Evolutionary conservation across 2,797 vertebrate species (phyloP).

Genomic region (Heteromormyrus szaboi): DNA sequence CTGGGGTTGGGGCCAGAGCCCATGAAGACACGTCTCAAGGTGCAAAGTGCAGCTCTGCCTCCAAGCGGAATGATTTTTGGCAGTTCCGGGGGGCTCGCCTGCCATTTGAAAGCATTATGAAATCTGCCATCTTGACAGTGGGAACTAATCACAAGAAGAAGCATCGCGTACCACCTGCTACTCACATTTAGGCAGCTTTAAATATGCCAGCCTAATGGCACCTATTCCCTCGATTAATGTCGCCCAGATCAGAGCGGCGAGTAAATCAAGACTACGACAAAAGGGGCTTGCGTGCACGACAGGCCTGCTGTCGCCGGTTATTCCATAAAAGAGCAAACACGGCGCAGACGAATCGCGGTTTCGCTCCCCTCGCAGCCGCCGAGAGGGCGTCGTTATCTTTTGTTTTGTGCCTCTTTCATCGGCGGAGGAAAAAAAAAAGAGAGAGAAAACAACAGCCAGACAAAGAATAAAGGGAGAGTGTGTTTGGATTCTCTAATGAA

Average conservation of each 20-base stretch:
- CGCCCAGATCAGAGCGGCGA: slow-evolving; percentile 24
- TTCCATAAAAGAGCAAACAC: slow-evolving; percentile 43
- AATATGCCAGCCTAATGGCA: slow-evolving; percentile 60
- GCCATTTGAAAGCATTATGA: slow-evolving; percentile 67
- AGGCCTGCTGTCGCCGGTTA: slow-evolving; percentile 38
- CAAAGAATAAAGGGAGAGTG: neutral
- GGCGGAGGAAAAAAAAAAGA: neutral
- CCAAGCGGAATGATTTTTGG: slow-evolving; percentile 52
- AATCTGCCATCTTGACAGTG: slow-evolving; percentile 64
- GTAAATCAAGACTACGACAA: slow-evolving; percentile 31
- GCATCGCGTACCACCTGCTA: slow-evolving; percentile 68
- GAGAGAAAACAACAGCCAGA: neutral
- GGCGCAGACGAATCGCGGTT: slow-evolving; percentile 41
- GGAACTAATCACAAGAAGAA: slow-evolving; percentile 66
- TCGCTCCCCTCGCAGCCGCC: slow-evolving; percentile 16
- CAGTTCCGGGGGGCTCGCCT: slow-evolving; percentile 55
- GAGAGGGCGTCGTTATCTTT: slow-evolving; percentile 14
- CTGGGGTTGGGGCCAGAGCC: neutral
- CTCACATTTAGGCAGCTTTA: slow-evolving; percentile 62
- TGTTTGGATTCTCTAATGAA: slow-evolving; percentile 3
- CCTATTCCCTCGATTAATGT: slow-evolving; percentile 51
- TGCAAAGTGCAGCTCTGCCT: slow-evolving; percentile 9
- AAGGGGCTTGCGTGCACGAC: slow-evolving; percentile 18
- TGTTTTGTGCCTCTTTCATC: neutral
- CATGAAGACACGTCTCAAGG: slow-evolving; percentile 1